Conservation (phyloP, 1,140 invertebrate species). For the Caenorhabditis elegans region WBcel235 BX284602.5:6215001-6215500, state of each 20-base stretch:
- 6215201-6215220: background rate
- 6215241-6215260: background rate
- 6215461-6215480: background rate
- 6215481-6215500: too few species aligned
- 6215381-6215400: background rate
- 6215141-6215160: background rate
- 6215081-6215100: background rate
- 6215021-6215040: too few species aligned
- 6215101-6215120: background rate
- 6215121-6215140: background rate
- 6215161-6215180: constrained; percentile 10
- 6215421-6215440: background rate
- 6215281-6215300: background rate
- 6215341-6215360: constrained; percentile 9
- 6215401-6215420: background rate
- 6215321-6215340: background rate
- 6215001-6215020: too few species aligned
- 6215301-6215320: background rate
- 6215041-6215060: too few species aligned
- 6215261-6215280: background rate
- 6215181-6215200: constrained; percentile 8
- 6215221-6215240: background rate
- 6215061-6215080: too few species aligned
- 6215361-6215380: constrained; percentile 18
- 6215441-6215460: background rate